Evolutionary conservation across 2,888 invertebrate species (phyloP).

Genomic region (Tricholauxania praeusta): DNA sequence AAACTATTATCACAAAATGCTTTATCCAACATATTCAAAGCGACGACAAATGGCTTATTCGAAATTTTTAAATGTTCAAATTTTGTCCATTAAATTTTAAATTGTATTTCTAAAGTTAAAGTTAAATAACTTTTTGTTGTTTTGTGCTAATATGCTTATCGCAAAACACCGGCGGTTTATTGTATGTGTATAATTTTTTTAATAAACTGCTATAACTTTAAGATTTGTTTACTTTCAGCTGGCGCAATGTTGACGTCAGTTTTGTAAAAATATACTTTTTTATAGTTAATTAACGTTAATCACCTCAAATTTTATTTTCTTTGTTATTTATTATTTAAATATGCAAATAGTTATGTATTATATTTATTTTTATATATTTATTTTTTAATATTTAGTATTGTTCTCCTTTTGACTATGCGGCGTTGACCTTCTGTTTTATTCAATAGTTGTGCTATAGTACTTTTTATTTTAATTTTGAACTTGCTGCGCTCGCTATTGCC

Average conservation of each 20-base stretch:
- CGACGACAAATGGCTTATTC: constrained; percentile 18
- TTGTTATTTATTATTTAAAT: too few species aligned
- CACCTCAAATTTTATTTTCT: constrained; percentile 54
- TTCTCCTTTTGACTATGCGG: constrained; percentile 42
- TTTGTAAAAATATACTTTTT: constrained; percentile 39
- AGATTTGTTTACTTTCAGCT: too few species aligned
- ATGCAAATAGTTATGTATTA: too few species aligned
- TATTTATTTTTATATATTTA: constrained; percentile 13
- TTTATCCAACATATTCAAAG: constrained; percentile 51
- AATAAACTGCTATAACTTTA: too few species aligned
- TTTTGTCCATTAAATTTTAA: not conserved
- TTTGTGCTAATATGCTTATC: too few species aligned
- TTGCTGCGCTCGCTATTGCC: constrained; percentile 18
- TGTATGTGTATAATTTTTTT: too few species aligned
- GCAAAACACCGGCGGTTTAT: too few species aligned
- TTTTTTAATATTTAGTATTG: constrained; percentile 30
- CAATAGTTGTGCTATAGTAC: constrained; percentile 5
- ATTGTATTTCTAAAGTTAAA: not conserved
- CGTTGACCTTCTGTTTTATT: constrained; percentile 38
- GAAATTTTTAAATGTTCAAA: constrained; percentile 36
- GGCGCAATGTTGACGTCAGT: not conserved
- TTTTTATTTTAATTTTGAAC: constrained; percentile 1
- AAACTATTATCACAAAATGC: constrained; percentile 41
- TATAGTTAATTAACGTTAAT: constrained; percentile 36
- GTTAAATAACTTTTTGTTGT: too few species aligned